Evolutionary conservation across 2,113 vertebrate species (phyloP).

Genomic region (Stercorarius parasiticus): DNA sequence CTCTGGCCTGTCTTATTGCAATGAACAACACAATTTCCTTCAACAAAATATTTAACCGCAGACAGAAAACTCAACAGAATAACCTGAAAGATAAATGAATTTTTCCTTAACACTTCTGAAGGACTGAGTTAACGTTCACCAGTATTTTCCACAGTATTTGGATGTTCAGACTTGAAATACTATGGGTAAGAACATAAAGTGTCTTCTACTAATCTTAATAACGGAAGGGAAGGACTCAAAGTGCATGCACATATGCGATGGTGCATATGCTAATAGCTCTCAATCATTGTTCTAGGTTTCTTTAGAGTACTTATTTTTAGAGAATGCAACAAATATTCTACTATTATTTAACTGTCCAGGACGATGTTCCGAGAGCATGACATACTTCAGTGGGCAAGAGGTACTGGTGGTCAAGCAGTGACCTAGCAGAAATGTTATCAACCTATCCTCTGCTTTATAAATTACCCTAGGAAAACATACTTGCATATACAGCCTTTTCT

Average conservation of each 20-base stretch:
- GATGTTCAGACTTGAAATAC: neutral
- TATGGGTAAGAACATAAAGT: neutral
- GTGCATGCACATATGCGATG: rapidly evolving
- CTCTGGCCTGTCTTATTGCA: neutral
- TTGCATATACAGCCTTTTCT: neutral
- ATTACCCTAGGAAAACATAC: neutral
- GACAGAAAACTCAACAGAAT: neutral
- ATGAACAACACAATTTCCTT: neutral
- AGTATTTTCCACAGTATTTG: neutral
- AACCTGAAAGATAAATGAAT: neutral
- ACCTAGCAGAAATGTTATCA: neutral
- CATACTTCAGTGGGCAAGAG: neutral
- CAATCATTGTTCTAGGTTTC: neutral
- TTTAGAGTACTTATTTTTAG: neutral
- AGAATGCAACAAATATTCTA: neutral
- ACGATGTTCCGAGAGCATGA: neutral
- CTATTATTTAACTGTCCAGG: neutral
- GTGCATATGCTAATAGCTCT: neutral
- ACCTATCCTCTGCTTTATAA: neutral
- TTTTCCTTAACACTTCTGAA: neutral
- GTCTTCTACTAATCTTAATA: neutral
- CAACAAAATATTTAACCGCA: neutral
- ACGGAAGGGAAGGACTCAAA: neutral
- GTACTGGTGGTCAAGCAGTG: neutral
- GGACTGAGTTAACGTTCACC: neutral